Evolutionary conservation across 2,797 vertebrate species (phyloP).

Genomic region (Mycteria americana): DNA sequence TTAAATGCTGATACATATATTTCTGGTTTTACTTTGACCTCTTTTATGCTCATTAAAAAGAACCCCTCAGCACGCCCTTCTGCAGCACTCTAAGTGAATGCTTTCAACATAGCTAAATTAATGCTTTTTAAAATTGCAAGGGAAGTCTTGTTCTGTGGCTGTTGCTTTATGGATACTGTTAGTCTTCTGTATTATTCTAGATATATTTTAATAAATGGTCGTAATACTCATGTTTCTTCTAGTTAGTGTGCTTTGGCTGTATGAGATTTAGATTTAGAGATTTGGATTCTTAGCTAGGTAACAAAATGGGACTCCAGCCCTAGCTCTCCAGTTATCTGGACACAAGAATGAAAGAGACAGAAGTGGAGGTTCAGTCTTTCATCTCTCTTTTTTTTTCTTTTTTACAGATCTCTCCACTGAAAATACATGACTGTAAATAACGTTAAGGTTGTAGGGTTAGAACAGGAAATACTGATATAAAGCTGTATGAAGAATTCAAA

Average conservation of each 20-base stretch:
- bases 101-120: background rate
- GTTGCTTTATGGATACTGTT: background rate
- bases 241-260: background rate
- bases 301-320: background rate
- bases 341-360: background rate
- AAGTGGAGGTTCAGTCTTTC: background rate
- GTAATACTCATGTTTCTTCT: background rate
- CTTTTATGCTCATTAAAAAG: background rate
- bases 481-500: background rate
- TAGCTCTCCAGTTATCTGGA: background rate
- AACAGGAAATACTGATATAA: background rate
- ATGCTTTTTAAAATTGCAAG: background rate
- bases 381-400: background rate
- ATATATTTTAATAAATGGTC: background rate
- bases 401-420: background rate
- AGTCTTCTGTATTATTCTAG: background rate
- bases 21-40: background rate
- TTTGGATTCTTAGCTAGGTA: background rate
- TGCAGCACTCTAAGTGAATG: background rate
- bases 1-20: background rate
- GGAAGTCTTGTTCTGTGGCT: background rate
- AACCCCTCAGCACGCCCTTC: background rate
- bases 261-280: background rate
- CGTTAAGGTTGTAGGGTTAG: background rate
- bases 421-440: background rate